Evolutionary conservation across 2,113 vertebrate genomes (phyloP).

Genomic region (Percopsis transmontana): DNA sequence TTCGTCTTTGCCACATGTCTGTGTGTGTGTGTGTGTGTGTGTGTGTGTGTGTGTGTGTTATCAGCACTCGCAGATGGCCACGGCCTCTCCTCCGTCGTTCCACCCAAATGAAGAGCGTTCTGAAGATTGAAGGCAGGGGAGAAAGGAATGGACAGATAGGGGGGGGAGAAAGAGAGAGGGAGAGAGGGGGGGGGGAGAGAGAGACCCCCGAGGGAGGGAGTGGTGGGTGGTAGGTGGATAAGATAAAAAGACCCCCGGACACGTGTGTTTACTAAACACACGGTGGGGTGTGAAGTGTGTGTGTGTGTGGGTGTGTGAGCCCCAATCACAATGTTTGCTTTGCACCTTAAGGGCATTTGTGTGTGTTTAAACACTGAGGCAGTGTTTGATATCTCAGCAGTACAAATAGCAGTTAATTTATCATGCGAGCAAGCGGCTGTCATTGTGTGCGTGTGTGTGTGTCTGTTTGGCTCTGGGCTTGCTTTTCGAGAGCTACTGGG

Average conservation of each 20-base stretch:
- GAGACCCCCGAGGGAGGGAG: not conserved
- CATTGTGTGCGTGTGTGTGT: conserved; percentile 3
- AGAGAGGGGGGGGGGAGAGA: not conserved
- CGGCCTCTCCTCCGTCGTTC: conserved; percentile 65
- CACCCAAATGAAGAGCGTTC: conserved; percentile 66
- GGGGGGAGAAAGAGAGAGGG: conserved; percentile 1
- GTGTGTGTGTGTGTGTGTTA: conserved; percentile 44
- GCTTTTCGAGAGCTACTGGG: not conserved
- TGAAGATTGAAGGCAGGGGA: conserved; percentile 57
- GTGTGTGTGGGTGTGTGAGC: not conserved
- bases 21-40: conserved; percentile 2
- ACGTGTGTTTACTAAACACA: conserved; percentile 22
- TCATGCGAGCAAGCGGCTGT: not conserved
- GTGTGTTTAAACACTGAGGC: not conserved
- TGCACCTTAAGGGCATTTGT: not conserved
- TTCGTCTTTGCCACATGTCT: conserved; percentile 11
- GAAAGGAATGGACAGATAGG: conserved; percentile 53
- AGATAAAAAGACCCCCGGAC: conserved; percentile 21
- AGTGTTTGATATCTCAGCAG: conserved; percentile 23
- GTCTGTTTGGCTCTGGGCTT: not conserved
- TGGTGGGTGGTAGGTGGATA: conserved; percentile 12
- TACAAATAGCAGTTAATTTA: conserved; percentile 7
- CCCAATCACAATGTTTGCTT: not conserved
- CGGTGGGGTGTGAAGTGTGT: conserved; percentile 23
- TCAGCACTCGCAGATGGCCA: conserved; percentile 70